Base-by-base conservation (phyloP, 2,113 vertebrate species). In the Perca fluviatilis region DNA sequence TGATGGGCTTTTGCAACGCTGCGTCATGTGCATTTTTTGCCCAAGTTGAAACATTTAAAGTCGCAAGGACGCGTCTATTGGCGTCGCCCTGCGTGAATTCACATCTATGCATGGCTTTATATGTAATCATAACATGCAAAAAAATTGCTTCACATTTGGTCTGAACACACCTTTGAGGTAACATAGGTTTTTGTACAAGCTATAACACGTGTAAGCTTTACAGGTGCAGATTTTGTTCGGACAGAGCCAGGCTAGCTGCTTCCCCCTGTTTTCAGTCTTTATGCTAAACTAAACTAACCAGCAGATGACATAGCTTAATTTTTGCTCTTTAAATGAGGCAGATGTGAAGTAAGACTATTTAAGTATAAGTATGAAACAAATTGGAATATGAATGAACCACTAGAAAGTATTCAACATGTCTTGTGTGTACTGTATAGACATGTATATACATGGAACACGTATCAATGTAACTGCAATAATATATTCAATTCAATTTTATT, bases 271-370 rank as follows among this genome's bases (percentile, higher is more conserved):
- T 36, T 13, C n/a, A 53, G 8, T 74, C n/a, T 81, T 63, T 33
- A 27, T 46, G 71, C n/a, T 60, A 40, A 60, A 9, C 53, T 61
- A 57, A 63, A 30, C 54, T 74, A 53, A 58, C 54, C 6, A 16
- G 19, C 9, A 23, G 10, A 43, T 40, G 27, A 60, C 1, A 6
- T 63, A 11, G 1, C 13, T 36, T n/a, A 2, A 61, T 47, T 21
- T 18, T 49, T 27, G 64, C 64, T 50, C 18, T 25, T 51, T 40
- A 10, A 74, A 46, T 14, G 6, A 54, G 58, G 58, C 27, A 53
- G 10, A 51, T 47, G 19, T 1, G 6, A 43, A 43, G 13, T 54
- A 53, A 33, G 11, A 54, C 13, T 70, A n/a, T 46, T 13, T 30
- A n/a, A n/a, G n/a, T n/a, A 40, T 51, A 58, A 46, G 69, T 25